Conservation (phyloP, 2,797 vertebrate genomes). For the Liparis tanakae region DNA sequence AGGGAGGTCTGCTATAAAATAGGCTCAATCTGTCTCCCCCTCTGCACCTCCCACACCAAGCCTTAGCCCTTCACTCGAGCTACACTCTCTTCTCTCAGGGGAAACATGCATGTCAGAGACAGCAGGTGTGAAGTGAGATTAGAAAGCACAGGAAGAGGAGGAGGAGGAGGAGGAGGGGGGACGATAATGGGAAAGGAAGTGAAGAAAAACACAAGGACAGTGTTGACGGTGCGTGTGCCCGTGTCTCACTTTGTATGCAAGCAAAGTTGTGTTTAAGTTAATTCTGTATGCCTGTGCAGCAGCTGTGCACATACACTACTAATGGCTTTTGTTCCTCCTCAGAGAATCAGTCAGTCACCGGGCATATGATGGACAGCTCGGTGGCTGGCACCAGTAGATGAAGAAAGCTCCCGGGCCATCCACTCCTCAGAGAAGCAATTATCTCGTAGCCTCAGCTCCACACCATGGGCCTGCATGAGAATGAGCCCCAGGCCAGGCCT, state of each 20-base stretch:
- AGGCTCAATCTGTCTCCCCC: slow-evolving; percentile 69
- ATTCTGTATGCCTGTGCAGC: slow-evolving; percentile 64
- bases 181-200: slow-evolving; percentile 63
- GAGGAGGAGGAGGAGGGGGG: slow-evolving; percentile 47
- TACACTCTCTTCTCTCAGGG: slow-evolving; percentile 75
- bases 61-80: slow-evolving; percentile 71
- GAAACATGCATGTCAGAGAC: slow-evolving; percentile 79
- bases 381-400: slow-evolving; percentile 71
- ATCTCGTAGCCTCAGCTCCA: slow-evolving; percentile 73
- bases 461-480: slow-evolving; percentile 72
- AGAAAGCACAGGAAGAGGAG: slow-evolving; percentile 67
- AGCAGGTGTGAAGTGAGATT: slow-evolving; percentile 83
- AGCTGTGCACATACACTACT: slow-evolving; percentile 70
- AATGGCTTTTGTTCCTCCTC: slow-evolving; percentile 74
- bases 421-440: slow-evolving; percentile 77
- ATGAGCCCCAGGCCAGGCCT: slow-evolving; percentile 73
- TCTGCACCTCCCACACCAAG: slow-evolving; percentile 73
- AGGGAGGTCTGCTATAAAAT: slow-evolving; percentile 69
- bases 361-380: slow-evolving; percentile 73
- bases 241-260: slow-evolving; percentile 61
- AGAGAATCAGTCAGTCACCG: slow-evolving; percentile 57
- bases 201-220: slow-evolving; percentile 55
- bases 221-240: slow-evolving; percentile 44
- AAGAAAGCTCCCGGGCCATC: slow-evolving; percentile 69
- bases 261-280: slow-evolving; percentile 64